Base-by-base conservation (phyloP, 2,888 invertebrate species). In the Eilema sororculum region DNA sequence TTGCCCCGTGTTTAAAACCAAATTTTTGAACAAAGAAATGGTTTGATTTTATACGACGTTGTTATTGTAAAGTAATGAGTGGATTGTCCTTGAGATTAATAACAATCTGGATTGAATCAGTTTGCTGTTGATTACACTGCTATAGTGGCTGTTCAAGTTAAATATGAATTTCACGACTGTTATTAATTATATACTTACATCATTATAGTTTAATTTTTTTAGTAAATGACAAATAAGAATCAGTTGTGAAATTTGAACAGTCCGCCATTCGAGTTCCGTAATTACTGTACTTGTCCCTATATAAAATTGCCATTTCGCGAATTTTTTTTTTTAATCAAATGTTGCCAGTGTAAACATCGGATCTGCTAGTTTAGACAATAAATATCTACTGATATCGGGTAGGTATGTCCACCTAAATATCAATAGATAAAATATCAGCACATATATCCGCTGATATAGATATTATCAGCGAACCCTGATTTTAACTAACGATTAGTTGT, bases 401-500 rank as follows among this genome's bases (percentile, higher is more conserved):
- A 52, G 52, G 8, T 9, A 46, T 46, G 20, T 20, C 16, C 20
- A 46, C 20, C 20, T 46, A 52, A 52, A n/a, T 52, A 52, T 52
- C n/a, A n/a, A n/a, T n/a, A 52, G 52, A n/a, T 52, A 52, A n/a
- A 52, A 41, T 52, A n/a, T 52, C 52, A 9, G n/a, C 20, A 52
- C 8, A 52, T 12, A 52, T 52, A 52, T 52, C n/a, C 52, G 52
- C 52, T 52, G n/a, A 52, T 52, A 52, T 37, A 12, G 33, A 37
- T 9, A 52, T 52, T 52, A 52, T 52, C 52, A 52, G 52, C 52
- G 52, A 46, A 46, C 46, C 41, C 46, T 52, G n/a, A 68, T 71
- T 72, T 78, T 69, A 69, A 28, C 30, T 67, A 69, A 56, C 25
- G 67, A 52, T 52, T 71, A 72, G 59, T 65, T 41, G 67, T 67